These are phyloP conservation scores for Drosophila kokeensis DNA, from an alignment of 2,888 invertebrate species.

Conservation along the genomic window DNA sequence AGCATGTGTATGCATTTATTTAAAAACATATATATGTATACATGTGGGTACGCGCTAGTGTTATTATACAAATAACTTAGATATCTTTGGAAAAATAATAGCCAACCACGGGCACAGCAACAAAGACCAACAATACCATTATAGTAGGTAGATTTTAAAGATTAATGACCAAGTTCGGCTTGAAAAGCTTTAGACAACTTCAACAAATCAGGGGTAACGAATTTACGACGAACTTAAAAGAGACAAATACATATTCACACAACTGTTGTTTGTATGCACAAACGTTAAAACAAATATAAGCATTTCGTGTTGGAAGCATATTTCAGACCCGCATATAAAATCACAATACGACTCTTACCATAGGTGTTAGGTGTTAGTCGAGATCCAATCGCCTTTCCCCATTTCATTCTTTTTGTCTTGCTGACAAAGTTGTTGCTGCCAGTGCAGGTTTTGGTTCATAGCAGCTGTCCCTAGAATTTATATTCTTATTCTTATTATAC, in stretches of 20 bases:
- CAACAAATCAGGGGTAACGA: conserved; percentile 50
- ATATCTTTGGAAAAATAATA: conserved; percentile 36
- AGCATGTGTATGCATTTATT: neutral
- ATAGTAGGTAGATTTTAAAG: conserved; percentile 75
- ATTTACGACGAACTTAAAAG: conserved; percentile 61
- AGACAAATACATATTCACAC: conserved; percentile 16
- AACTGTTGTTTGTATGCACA: neutral
- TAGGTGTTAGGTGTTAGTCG: neutral
- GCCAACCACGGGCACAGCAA: conserved; percentile 26
- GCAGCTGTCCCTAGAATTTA: neutral
- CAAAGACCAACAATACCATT: conserved; percentile 60
- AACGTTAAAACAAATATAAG: neutral
- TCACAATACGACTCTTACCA: neutral
- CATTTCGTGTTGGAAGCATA: conserved; percentile 6
- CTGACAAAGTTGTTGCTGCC: neutral
- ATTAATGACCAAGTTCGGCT: conserved; percentile 73
- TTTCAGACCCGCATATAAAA: conserved; percentile 25
- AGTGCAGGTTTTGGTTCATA: neutral
- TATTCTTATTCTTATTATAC: neutral
- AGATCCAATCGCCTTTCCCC: neutral
- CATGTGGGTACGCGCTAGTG: conserved; percentile 2
- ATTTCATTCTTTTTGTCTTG: neutral
- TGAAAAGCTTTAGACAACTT: conserved; percentile 54
- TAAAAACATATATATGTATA: neutral
- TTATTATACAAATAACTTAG: conserved; percentile 26